phyloP scores from a whole-genome alignment of 1,140 invertebrate genomes.

The Solenopsis fugax region DNA sequence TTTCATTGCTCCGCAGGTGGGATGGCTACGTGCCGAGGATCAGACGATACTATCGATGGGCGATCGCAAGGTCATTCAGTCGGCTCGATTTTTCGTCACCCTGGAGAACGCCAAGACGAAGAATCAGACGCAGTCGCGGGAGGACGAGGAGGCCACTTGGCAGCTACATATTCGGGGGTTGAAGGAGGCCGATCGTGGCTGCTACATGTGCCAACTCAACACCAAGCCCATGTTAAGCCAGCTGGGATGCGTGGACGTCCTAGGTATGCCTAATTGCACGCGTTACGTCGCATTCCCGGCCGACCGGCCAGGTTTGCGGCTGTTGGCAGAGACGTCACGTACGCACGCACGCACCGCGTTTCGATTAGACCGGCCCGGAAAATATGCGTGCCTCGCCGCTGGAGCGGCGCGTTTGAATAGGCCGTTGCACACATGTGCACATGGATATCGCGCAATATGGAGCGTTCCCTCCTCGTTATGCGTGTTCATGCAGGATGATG shows the following conservation, averaged over 20 bases:
- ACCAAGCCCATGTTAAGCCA: conserved; percentile 95
- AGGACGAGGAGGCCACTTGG: conserved; percentile 85
- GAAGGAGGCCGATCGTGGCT: conserved; percentile 87
- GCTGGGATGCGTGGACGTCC: conserved; percentile 95
- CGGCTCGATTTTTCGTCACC: conserved; percentile 86
- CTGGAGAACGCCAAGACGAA: conserved; percentile 84
- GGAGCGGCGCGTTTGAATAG: conserved; percentile 68
- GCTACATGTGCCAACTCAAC: conserved; percentile 96
- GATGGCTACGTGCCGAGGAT: conserved; percentile 88
- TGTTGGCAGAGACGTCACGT: conserved; percentile 64
- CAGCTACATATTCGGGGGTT: conserved; percentile 87
- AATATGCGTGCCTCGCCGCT: conserved; percentile 71
- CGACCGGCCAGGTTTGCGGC: conserved; percentile 75
- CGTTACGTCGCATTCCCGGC: conserved; percentile 77
- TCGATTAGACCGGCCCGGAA: conserved; percentile 73
- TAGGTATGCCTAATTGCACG: conserved; percentile 89
- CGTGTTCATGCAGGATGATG: conserved; percentile 1
- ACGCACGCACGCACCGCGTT: conserved; percentile 61
- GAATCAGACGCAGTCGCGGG: conserved; percentile 78
- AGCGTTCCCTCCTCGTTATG: conserved; percentile 23
- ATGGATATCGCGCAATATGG: background rate
- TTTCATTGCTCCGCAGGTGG: conserved; percentile 85
- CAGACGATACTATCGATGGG: conserved; percentile 88
- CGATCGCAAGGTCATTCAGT: conserved; percentile 87
- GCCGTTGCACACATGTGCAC: background rate